Conservation (phyloP, 2,888 invertebrate genomes). For the Drosophila longiperda region DNA sequence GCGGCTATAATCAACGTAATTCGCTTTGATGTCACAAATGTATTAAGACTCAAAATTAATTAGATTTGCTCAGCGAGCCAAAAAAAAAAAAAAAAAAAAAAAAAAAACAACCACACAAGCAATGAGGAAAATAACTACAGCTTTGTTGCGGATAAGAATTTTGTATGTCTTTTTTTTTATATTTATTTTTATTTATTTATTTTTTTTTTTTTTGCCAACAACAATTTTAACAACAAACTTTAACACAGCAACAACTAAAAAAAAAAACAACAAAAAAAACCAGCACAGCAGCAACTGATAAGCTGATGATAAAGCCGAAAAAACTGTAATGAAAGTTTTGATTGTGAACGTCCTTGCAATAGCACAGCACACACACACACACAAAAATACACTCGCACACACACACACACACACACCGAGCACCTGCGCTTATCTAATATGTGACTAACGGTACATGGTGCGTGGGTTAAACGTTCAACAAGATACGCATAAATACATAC, state of each 20-base stretch:
- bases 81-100: constrained; percentile 21
- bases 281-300: constrained; percentile 47
- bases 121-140: constrained; percentile 2
- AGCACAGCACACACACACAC: constrained; percentile 12
- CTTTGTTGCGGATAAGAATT: constrained; percentile 53
- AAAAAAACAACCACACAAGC: constrained; percentile 12
- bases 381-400: constrained; percentile 7
- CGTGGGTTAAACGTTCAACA: constrained; percentile 30
- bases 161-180: constrained; percentile 8
- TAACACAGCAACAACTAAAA: background rate
- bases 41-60: constrained; percentile 72
- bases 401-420: constrained; percentile 10
- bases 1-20: constrained; percentile 68
- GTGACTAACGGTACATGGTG: constrained; percentile 34
- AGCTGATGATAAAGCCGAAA: constrained; percentile 47
- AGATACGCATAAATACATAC: constrained; percentile 41
- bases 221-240: constrained; percentile 8
- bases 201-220: constrained; percentile 5
- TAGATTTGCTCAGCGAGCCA: constrained; percentile 60
- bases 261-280: background rate
- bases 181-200: background rate
- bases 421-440: constrained; percentile 43
- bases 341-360: constrained; percentile 69
- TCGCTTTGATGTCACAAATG: constrained; percentile 73
- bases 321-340: constrained; percentile 62